A percentile compares a stretch with the other conserved stretches of the same genome.
Conservation (phyloP, 2,888 invertebrate species). For the Chydorus sphaericus region DNA sequence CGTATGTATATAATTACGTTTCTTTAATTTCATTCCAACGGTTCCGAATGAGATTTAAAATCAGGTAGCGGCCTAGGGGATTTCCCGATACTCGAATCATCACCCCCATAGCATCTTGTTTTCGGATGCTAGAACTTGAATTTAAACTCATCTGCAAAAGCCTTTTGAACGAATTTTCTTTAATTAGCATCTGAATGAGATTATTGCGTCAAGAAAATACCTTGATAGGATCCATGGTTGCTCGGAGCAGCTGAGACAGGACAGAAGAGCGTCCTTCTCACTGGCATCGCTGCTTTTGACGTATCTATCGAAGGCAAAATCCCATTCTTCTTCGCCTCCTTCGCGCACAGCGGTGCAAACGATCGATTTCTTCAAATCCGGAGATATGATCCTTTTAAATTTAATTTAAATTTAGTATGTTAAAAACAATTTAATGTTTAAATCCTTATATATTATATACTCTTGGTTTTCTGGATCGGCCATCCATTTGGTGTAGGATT, state of each 20-base stretch:
- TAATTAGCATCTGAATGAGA: neutral
- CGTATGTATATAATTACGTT: constrained; percentile 43
- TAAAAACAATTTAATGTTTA: constrained; percentile 10
- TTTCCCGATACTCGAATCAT: constrained; percentile 61
- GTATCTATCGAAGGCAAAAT: constrained; percentile 71
- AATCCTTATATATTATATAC: constrained; percentile 17
- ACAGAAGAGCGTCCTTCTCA: constrained; percentile 61
- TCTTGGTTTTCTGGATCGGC: constrained; percentile 48
- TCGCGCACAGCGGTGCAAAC: constrained; percentile 74
- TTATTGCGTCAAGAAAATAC: constrained; percentile 26
- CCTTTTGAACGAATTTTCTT: constrained; percentile 28
- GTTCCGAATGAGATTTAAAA: constrained; percentile 58
- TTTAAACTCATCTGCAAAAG: constrained; percentile 59
- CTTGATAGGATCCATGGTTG: constrained; percentile 66
- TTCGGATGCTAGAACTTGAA: constrained; percentile 59
- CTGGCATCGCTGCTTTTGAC: constrained; percentile 57
- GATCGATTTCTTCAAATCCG: constrained; percentile 64
- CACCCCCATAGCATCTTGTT: constrained; percentile 63
- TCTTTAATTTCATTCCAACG: constrained; percentile 55
- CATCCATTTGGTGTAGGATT: constrained; percentile 61
- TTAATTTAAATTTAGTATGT: neutral
- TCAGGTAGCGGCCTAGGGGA: constrained; percentile 60
- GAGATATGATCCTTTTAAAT: constrained; percentile 32
- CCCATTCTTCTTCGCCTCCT: constrained; percentile 75
- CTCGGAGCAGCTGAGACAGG: constrained; percentile 66